A percentile compares a stretch with the other conserved stretches of the same genome.
Conservation (phyloP, 2,797 vertebrate genomes). For the Oceanodroma leucorhoa region DNA sequence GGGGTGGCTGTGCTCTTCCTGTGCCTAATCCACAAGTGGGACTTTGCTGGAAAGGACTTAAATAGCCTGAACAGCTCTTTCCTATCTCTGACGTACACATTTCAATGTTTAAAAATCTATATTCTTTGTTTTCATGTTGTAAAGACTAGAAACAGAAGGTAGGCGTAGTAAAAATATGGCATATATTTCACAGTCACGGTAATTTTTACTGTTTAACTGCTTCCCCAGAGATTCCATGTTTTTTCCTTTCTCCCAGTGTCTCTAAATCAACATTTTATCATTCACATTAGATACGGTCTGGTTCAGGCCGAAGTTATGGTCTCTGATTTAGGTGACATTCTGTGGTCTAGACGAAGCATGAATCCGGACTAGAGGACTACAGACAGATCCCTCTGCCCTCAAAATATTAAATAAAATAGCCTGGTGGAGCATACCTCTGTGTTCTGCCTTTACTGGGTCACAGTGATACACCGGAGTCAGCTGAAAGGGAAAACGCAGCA, state of each 20-base stretch:
- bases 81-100: fast-evolving
- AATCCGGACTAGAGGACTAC: neutral
- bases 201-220: neutral
- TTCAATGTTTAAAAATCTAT: neutral
- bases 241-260: neutral
- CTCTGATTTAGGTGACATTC: neutral
- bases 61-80: neutral
- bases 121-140: neutral
- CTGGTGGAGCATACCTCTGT: neutral
- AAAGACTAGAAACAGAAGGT: neutral
- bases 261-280: neutral
- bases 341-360: neutral
- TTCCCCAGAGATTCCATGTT: neutral
- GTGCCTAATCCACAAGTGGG: neutral
- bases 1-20: neutral
- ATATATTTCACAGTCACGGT: neutral
- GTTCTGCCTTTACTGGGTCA: neutral
- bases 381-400: neutral
- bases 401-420: neutral
- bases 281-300: neutral
- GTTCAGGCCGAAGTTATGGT: neutral
- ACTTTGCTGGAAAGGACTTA: neutral
- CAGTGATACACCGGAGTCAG: neutral
- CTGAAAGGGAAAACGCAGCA: neutral
- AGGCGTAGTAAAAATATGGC: neutral